Evolutionary conservation across 2,113 vertebrate genomes (phyloP).

Genomic region (Nycticebus coucang): DNA sequence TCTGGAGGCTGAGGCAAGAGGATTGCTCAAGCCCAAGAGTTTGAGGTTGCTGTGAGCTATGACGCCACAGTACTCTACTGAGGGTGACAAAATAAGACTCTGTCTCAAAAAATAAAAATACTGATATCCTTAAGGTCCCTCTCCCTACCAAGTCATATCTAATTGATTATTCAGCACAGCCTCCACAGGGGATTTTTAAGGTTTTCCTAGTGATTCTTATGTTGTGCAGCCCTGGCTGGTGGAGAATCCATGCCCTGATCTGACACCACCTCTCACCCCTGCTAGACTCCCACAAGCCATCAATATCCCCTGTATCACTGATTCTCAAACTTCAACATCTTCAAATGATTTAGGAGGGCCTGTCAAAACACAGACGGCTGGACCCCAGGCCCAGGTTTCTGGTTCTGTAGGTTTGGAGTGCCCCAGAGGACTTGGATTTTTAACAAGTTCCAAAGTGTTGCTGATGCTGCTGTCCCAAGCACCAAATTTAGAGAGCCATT

Average conservation of each 20-base stretch:
- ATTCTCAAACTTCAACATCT: neutral
- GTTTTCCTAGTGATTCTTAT: neutral
- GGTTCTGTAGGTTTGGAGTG: neutral
- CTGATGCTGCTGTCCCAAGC: neutral
- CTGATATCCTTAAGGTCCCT: neutral
- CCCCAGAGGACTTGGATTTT: neutral
- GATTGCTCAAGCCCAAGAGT: too few species aligned
- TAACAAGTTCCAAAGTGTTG: neutral
- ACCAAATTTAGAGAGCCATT: neutral
- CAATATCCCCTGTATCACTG: neutral
- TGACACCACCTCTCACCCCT: neutral
- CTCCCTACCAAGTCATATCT: constrained; percentile 2
- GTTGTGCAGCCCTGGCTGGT: neutral
- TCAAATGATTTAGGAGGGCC: neutral
- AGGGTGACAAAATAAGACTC: too few species aligned
- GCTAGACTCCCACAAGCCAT: neutral
- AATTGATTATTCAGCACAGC: neutral
- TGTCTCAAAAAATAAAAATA: too few species aligned
- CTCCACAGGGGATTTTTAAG: neutral
- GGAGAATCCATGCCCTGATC: neutral
- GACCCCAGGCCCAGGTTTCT: neutral
- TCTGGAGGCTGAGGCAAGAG: too few species aligned
- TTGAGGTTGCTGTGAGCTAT: too few species aligned
- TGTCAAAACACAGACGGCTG: neutral
- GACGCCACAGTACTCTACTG: too few species aligned